phyloP scores from a whole-genome alignment of 2,888 invertebrate genomes.

The Argyresthia goedartella region DNA sequence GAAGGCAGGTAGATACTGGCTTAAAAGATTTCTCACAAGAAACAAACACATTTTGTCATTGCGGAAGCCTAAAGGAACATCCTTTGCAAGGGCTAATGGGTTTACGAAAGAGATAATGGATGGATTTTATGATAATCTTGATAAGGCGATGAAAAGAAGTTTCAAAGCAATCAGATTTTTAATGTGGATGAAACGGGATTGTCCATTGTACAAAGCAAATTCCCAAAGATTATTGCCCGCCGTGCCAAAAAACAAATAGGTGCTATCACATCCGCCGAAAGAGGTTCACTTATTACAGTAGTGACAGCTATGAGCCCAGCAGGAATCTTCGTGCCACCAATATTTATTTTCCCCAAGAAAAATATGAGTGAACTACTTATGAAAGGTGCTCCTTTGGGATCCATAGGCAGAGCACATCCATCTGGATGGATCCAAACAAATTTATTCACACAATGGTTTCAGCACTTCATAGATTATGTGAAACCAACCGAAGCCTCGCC shows the following conservation, averaged over 20 bases:
- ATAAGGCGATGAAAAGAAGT: not conserved
- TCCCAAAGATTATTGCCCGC: no score
- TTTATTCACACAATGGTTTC: constrained; percentile 8
- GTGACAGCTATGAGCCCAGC: no score
- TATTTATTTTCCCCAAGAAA: constrained; percentile 10
- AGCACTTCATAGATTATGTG: not conserved
- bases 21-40: no score
- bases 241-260: no score
- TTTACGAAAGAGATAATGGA: no score
- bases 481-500: not conserved
- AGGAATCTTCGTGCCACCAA: constrained; percentile 4
- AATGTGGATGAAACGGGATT: constrained; percentile 1
- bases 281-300: no score
- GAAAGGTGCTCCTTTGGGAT: constrained; percentile 10
- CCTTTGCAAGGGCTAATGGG: no score
- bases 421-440: constrained; percentile 11
- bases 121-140: not conserved
- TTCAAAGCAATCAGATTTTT: constrained; percentile 5
- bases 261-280: no score
- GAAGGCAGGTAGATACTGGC: no score
- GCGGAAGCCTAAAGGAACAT: no score
- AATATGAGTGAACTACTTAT: constrained; percentile 10
- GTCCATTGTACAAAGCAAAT: not conserved
- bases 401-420: constrained; percentile 8
- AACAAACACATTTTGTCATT: no score